phyloP scores from a whole-genome alignment of 2,888 invertebrate genomes.

The Onthophagus sagittarius region DNA sequence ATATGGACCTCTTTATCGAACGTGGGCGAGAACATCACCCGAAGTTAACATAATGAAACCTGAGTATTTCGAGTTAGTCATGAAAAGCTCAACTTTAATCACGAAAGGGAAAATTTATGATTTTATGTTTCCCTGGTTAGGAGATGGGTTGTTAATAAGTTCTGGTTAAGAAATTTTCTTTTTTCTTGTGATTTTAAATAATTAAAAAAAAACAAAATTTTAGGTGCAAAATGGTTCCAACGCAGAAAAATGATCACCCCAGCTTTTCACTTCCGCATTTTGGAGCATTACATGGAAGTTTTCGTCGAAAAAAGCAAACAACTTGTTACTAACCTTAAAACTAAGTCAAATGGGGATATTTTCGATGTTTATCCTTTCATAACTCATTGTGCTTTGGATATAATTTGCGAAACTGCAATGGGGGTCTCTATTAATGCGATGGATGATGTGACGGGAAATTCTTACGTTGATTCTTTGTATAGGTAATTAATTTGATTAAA shows the following conservation, averaged over 20 bases:
- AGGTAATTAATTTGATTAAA: slow-evolving; percentile 2
- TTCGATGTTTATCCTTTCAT: slow-evolving; percentile 39
- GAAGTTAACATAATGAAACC: slow-evolving; percentile 34
- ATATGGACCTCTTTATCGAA: slow-evolving; percentile 30
- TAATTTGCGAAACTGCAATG: slow-evolving; percentile 34
- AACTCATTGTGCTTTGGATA: slow-evolving; percentile 38
- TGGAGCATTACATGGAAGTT: slow-evolving; percentile 37
- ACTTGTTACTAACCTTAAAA: slow-evolving; percentile 28
- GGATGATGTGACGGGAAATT: slow-evolving; percentile 2
- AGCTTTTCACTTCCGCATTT: slow-evolving; percentile 39
- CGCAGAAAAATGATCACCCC: slow-evolving; percentile 37
- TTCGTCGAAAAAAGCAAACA: slow-evolving; percentile 36
- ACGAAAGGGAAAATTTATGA: slow-evolving; percentile 13
- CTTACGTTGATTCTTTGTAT: slow-evolving; percentile 15
- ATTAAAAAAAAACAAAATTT: neutral
- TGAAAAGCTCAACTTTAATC: slow-evolving; percentile 13
- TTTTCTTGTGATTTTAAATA: neutral
- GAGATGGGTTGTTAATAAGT: slow-evolving; percentile 17
- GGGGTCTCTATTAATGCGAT: slow-evolving; percentile 17
- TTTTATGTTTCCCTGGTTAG: slow-evolving; percentile 13
- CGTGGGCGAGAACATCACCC: slow-evolving; percentile 31
- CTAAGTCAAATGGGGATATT: slow-evolving; percentile 32
- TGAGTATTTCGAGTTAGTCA: slow-evolving; percentile 32
- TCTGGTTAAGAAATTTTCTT: slow-evolving; percentile 2
- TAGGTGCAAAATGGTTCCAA: slow-evolving; percentile 32